A percentile compares a stretch with the other conserved stretches of the same genome.
These are phyloP conservation scores for Caradrina clavipalpis DNA, from an alignment of 2,888 invertebrate species.

Conservation along the genomic window DNA sequence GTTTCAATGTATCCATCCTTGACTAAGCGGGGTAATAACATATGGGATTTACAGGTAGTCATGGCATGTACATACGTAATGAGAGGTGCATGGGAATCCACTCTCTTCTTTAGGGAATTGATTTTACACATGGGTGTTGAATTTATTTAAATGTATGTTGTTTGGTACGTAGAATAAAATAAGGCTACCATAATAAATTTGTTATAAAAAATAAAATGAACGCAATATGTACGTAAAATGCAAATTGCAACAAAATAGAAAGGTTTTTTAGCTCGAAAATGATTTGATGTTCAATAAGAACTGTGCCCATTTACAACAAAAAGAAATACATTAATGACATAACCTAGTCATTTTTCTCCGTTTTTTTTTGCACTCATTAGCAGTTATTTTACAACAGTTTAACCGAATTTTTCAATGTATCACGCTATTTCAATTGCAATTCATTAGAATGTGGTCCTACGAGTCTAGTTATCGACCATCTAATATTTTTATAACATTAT, in stretches of 20 bases:
- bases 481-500: no score
- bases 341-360: no score
- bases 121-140: conserved; percentile 4
- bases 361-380: no score
- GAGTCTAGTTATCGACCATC: neutral
- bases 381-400: neutral
- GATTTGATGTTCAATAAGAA: neutral
- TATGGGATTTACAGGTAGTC: conserved; percentile 35
- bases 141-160: conserved; percentile 7
- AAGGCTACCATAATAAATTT: neutral
- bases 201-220: neutral
- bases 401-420: neutral
- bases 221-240: neutral
- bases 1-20: neutral
- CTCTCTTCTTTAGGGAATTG: conserved; percentile 5
- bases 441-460: neutral
- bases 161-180: neutral
- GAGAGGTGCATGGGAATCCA: neutral
- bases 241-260: neutral
- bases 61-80: conserved; percentile 25
- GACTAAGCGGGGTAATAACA: conserved; percentile 19
- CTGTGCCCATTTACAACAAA: neutral
- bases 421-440: neutral
- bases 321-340: no score
- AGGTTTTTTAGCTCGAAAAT: no score